Base-by-base conservation (phyloP, 1,140 invertebrate genomes). In the Dendrolimus kikuchii region DNA sequence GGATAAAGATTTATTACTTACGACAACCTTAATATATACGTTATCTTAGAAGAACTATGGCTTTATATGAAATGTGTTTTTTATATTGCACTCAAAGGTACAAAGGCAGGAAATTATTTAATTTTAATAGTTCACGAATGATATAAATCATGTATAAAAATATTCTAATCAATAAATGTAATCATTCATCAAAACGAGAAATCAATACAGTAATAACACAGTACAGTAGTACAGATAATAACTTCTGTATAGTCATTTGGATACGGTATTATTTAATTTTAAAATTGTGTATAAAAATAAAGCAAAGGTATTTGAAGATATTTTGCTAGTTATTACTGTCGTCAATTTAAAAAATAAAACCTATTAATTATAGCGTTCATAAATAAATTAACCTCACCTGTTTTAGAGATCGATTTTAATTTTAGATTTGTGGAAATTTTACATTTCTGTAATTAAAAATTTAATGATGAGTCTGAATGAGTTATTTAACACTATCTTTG, bases 21-120 rank as follows among this genome's bases (percentile, higher is more conserved):
- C 67, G 77, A 79, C 71, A 83, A 81, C 68, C 76, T 80, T 81
- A 81, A 55, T 66, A 62, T 55, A 62, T 66, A 73, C 59, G 56
- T 59, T 57, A 57, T 59, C 62, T 67, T 70, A 67, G 43, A 55
- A 67, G 38, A 54, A 65, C 59, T 68, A 77, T 66, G 67, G 57
- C 55, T 39, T 55, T 59, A 60, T 53, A 66, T 62, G 62, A 66
- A 68, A 49, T 56, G 57, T 66, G 46, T 54, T 55, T 59, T 57
- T 55, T 51, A 46, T 72, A 74, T 74, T 74, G 71, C 69, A 74
- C 69, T 62, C 40, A 39, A 50, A 56, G 7, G 47, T 49, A 49
- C 49, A 10, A 50, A 40, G 40, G 38, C 49, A 50, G 9, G 40
- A 8, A 50, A 50, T 41, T 5, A 40, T 49, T 49, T 50, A 50